Evolutionary conservation across 64 coral and sea anemone species (phyloP).

Genomic region (Pocillopora damicornis): DNA sequence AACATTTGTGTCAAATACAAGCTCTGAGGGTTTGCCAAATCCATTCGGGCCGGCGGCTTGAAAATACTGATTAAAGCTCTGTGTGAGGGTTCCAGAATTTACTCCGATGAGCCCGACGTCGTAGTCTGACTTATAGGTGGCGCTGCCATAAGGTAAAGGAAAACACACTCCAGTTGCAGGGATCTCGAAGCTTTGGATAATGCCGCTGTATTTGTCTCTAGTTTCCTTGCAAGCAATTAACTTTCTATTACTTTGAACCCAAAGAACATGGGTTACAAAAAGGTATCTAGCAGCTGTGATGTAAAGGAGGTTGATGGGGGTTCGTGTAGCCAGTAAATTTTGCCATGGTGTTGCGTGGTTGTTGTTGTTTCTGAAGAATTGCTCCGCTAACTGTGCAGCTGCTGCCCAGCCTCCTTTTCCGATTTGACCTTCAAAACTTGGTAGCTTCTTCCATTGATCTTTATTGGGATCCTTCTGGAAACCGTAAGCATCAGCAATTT

Average conservation of each 20-base stretch:
- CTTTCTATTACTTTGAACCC: slow-evolving; percentile 22
- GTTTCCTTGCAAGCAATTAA: slow-evolving; percentile 29
- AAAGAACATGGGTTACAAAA: slow-evolving; percentile 35
- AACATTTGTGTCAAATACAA: slow-evolving; percentile 59
- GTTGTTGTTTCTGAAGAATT: too few species aligned
- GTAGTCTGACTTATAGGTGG: slow-evolving; percentile 36
- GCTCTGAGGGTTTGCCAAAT: slow-evolving; percentile 53
- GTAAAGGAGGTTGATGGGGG: neutral
- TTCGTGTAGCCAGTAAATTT: too few species aligned
- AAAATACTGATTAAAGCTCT: slow-evolving; percentile 47
- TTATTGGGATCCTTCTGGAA: too few species aligned
- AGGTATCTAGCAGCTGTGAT: slow-evolving; percentile 51
- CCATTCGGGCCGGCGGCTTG: neutral
- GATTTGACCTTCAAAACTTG: too few species aligned
- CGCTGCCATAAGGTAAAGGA: slow-evolving; percentile 37
- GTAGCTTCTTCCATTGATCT: too few species aligned
- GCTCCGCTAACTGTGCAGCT: too few species aligned
- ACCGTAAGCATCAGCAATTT: too few species aligned
- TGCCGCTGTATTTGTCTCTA: neutral
- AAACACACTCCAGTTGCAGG: neutral
- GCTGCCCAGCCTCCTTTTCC: too few species aligned
- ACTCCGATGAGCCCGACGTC: slow-evolving; percentile 17
- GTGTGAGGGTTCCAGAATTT: neutral
- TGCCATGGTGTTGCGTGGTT: too few species aligned
- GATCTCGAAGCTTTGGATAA: neutral